A percentile compares a stretch with the other conserved stretches of the same genome.
These are phyloP conservation scores for Drosophila picticornis DNA, from an alignment of 2,888 invertebrate species.

Conservation along the genomic window DNA sequence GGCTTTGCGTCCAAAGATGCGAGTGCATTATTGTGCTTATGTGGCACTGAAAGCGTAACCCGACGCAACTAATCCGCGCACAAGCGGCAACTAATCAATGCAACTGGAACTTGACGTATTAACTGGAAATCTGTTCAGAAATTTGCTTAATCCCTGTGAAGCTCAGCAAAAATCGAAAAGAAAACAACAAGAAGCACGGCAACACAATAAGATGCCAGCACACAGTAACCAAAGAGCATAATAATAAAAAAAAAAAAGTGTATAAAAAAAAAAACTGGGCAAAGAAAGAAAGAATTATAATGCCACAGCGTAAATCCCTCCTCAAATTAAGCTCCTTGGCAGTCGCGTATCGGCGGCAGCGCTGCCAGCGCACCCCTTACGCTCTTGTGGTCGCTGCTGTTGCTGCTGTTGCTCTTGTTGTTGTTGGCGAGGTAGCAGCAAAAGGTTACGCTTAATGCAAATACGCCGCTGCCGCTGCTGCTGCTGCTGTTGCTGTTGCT, in stretches of 20 bases:
- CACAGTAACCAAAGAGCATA: conserved; percentile 17
- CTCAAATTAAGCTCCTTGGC: conserved; percentile 83
- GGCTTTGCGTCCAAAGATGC: conserved; percentile 51
- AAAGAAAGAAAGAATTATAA: conserved; percentile 71
- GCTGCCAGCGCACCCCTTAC: conserved; percentile 48
- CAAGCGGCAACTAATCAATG: conserved; percentile 51
- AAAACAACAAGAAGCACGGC: conserved; percentile 24
- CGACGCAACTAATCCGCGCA: conserved; percentile 59
- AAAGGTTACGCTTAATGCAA: conserved; percentile 82
- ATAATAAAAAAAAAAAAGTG: conserved; percentile 28
- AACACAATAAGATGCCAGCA: conserved; percentile 58
- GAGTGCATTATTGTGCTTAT: conserved; percentile 25
- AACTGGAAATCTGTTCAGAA: conserved; percentile 75
- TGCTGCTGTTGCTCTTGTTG: conserved; percentile 16
- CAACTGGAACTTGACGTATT: conserved; percentile 20
- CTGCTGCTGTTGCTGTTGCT: conserved; percentile 33
- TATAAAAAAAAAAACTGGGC: conserved; percentile 11
- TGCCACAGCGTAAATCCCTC: conserved; percentile 79
- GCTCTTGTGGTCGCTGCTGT: conserved; percentile 44
- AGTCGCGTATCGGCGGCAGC: conserved; percentile 56
- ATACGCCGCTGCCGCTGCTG: conserved; percentile 56
- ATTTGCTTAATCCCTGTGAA: conserved; percentile 79
- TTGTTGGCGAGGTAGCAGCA: conserved; percentile 25
- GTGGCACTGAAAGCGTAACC: conserved; percentile 42
- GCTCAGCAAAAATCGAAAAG: conserved; percentile 46